phyloP scores from a whole-genome alignment of 37 sponge, comb jelly and placozoan species.

The Oscarella lobularis region DNA sequence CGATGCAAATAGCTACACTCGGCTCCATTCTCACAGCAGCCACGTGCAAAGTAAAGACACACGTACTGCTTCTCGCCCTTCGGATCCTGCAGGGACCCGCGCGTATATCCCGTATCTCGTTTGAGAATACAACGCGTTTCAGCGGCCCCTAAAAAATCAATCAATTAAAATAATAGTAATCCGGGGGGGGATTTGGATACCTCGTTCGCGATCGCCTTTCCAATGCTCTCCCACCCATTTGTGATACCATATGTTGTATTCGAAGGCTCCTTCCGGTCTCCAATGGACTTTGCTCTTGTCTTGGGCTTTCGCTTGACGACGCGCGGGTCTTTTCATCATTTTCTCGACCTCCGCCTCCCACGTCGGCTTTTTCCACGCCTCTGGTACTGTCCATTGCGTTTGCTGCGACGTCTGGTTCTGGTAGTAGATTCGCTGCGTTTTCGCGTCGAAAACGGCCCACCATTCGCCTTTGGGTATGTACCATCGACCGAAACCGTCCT shows the following conservation, averaged over 20 bases:
- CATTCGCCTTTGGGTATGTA: background rate
- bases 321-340: constrained; percentile 2
- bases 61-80: background rate
- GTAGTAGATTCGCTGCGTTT: background rate
- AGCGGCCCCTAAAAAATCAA: background rate
- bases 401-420: background rate
- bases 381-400: background rate
- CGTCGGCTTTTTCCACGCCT: background rate
- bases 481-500: background rate
- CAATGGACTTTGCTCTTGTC: background rate
- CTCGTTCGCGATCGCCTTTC: constrained; percentile 6
- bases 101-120: constrained; percentile 8
- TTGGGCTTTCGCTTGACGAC: constrained; percentile 4
- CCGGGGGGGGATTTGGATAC: too few relatives aligned
- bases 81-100: background rate
- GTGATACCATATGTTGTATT: constrained; percentile 15
- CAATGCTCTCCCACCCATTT: constrained; percentile 10
- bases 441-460: background rate
- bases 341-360: background rate
- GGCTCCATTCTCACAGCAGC: constrained; percentile 11
- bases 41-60: constrained; percentile 9
- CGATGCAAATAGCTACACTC: constrained; percentile 14
- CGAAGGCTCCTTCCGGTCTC: constrained; percentile 11
- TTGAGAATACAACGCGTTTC: background rate
- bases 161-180: too few relatives aligned